Base-by-base conservation (phyloP, 2,113 vertebrate genomes). In the Pedionomus torquatus region DNA sequence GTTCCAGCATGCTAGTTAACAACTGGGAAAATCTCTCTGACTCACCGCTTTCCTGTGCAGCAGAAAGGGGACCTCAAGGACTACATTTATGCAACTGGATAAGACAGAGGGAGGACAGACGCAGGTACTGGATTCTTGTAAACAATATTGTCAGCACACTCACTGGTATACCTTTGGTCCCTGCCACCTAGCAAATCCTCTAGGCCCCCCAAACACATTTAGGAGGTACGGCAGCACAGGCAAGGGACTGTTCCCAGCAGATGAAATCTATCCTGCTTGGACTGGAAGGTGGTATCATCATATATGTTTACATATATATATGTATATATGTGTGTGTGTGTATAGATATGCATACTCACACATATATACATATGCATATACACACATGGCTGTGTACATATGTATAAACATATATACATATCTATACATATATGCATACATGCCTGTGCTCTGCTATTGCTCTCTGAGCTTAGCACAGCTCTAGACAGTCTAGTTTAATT, bases 331-430 rank as follows among this genome's bases (percentile, higher is more conserved):
- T 57, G 54, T 57, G 54, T 41, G 41, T 13, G 24, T 20, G 13
- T 7, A 30, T 4, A 43, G n/a, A 30, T 15, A 17, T 17, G 14
- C 4, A 19, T 2, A 11, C 7, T 19, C 12, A 35, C 3, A 12
- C 5, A 43, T 13, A 8, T 8, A 28, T 7, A 49, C 5, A 26
- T 30, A n/a, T 16, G 9, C 7, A 35, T 19, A 35, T 10, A 52
- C 49, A 51, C 25, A 51, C 49, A 26, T 5, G 20, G 41, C 10
- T 30, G 20, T 35, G 2, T 11, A 9, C 46, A 43, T 46, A 52
- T 46, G 18, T 23, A 54, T 31, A 8, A 37, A n/a, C 52, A 31
- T 21, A 28, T 25, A 63, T 5, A 41, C 5, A 39, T 26, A 46
- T 46, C 46, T 46, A 46, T 46, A 31, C 7, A 54, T 11, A 57